These are phyloP conservation scores for Corydoras maculifer DNA, from an alignment of 2,113 vertebrate species.

Conservation along the genomic window DNA sequence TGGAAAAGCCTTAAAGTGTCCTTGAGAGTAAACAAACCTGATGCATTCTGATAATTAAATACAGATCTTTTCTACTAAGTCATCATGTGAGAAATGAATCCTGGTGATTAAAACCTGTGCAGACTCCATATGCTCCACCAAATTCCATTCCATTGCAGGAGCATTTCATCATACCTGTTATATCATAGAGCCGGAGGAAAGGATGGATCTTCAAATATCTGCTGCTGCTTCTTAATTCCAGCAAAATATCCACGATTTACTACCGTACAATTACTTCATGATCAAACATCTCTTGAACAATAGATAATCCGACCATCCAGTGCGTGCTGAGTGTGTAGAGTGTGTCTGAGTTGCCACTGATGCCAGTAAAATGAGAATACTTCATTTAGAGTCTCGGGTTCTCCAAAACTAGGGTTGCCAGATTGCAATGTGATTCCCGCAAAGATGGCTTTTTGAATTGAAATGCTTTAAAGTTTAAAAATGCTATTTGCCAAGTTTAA, in stretches of 20 bases:
- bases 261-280: slow-evolving; percentile 1
- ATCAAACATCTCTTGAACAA: background rate
- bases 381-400: background rate
- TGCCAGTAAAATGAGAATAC: slow-evolving; percentile 50
- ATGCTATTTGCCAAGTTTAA: too few species aligned
- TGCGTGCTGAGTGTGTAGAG: slow-evolving; percentile 23
- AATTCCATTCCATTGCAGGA: background rate
- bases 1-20: too few species aligned
- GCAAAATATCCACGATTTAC: background rate
- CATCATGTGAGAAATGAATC: too few species aligned
- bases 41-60: too few species aligned
- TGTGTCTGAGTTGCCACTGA: slow-evolving; percentile 63
- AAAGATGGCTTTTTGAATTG: too few species aligned
- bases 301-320: slow-evolving; percentile 2
- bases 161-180: slow-evolving; percentile 15
- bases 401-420: background rate
- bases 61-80: too few species aligned
- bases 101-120: too few species aligned
- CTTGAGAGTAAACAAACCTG: too few species aligned
- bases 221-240: slow-evolving; percentile 15
- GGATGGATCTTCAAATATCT: slow-evolving; percentile 5
- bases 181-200: slow-evolving; percentile 7
- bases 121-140: background rate
- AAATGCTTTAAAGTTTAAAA: too few species aligned
- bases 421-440: background rate